Evolutionary conservation across 2,888 invertebrate species (phyloP), one percentile per base, ranked within the genome.

Genomic region (Sylvicola cinctus): DNA sequence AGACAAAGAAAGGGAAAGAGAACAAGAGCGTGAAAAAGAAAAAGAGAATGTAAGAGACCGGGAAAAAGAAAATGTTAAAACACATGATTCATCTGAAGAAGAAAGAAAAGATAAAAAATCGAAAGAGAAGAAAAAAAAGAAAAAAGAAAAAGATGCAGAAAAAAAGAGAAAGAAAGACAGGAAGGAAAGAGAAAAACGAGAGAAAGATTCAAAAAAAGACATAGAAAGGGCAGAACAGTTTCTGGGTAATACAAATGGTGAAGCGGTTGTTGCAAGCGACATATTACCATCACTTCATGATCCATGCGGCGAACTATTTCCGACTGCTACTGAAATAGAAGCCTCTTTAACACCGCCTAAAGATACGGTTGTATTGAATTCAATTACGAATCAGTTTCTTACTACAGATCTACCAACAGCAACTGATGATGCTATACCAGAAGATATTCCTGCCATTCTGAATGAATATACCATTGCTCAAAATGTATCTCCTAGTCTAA

Each of bases 121-220:
- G n/a, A 45, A 45, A 33, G 44, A 44, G n/a, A 45, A 61, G 45
- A 58, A 45, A 41, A 62, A 57, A 41, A 67, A 65, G 36, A 68
- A 66, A 46, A 67, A 70, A 13, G 66, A 66, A 44, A 66, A 68
- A 36, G 63, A 63, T 42, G 53, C 52, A 40, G 66, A 63, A 47
- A 53, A 63, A 39, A 58, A 56, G 41, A 46, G 58, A 51, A 49
- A 45, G 20, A 51, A 60, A 49, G 57, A 58, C 39, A 50, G 46
- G 51, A 66, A 68, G 35, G 63, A 64, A 42, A 55, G 53, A 41
- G 66, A 63, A 47, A 53, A 63, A 38, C 58, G 55, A 41, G 46
- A 59, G 51, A 49, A 45, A 20, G 51, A 60, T 49, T 55, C 56
- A 38, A 66, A 65, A 46, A 56, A 40, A 46, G 48, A 43, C n/a